These are phyloP conservation scores for Solenopsis fugax DNA, from an alignment of 1,140 invertebrate species.

Conservation along the genomic window DNA sequence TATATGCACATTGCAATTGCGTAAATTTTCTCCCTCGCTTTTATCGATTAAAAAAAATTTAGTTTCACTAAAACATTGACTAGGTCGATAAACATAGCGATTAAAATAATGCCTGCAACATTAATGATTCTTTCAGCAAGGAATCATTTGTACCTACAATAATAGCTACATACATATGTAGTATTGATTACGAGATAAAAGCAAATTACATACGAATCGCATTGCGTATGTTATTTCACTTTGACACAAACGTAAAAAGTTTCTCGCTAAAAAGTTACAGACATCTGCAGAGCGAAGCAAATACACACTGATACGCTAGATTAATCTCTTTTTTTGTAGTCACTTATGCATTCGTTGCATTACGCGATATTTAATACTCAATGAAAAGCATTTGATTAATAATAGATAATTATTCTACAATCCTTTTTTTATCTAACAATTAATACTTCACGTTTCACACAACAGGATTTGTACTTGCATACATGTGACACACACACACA, in stretches of 20 bases:
- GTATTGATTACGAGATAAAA: conserved; percentile 17
- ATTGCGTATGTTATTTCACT: background rate
- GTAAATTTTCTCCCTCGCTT: background rate
- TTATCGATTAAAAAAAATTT: conserved; percentile 22
- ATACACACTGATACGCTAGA: background rate
- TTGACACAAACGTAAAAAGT: conserved; percentile 9
- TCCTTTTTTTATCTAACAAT: conserved; percentile 17
- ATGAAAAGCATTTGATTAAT: conserved; percentile 6
- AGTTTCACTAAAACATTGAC: conserved; percentile 38
- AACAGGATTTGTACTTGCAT: conserved; percentile 49
- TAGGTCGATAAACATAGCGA: conserved; percentile 12
- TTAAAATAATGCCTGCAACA: conserved; percentile 39
- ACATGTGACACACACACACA: background rate
- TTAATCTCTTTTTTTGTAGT: conserved; percentile 21
- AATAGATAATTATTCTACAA: conserved; percentile 19
- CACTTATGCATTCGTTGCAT: background rate
- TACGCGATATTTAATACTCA: conserved; percentile 22
- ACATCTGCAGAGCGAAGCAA: conserved; percentile 16
- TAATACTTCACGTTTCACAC: conserved; percentile 21
- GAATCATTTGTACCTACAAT: conserved; percentile 31
- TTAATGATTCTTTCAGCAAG: conserved; percentile 26
- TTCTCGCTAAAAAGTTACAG: background rate
- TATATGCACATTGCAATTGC: conserved; percentile 27
- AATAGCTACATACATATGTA: background rate
- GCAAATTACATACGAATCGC: conserved; percentile 18